A percentile compares a stretch with the other conserved stretches of the same genome.
These are phyloP conservation scores for Crotalus horridus DNA, from an alignment of 2,113 vertebrate genomes.

Conservation along the genomic window DNA sequence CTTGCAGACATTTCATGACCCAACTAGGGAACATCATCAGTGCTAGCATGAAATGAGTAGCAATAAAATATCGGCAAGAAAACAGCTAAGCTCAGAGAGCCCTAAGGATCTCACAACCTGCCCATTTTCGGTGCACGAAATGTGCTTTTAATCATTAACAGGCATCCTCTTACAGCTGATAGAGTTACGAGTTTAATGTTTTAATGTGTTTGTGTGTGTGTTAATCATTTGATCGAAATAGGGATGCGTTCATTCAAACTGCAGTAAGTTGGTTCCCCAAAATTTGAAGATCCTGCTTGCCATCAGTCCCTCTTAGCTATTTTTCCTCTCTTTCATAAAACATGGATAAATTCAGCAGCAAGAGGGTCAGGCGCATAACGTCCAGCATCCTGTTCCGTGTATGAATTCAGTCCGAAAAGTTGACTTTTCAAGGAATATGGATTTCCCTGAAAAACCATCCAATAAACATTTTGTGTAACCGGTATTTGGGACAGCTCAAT, in stretches of 20 bases:
- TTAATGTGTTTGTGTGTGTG: neutral
- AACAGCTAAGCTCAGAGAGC: neutral
- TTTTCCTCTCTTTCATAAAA: neutral
- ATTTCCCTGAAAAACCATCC: neutral
- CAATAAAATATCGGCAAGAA: neutral
- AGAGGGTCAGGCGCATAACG: too few relatives aligned
- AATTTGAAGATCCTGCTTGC: neutral
- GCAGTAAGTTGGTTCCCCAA: neutral
- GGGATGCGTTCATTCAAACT: neutral
- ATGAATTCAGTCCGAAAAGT: neutral
- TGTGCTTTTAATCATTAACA: neutral
- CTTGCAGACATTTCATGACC: too few relatives aligned
- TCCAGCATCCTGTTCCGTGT: neutral
- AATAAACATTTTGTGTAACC: neutral
- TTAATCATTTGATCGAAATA: neutral
- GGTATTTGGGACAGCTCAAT: rapidly evolving
- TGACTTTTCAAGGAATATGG: neutral
- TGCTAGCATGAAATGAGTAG: neutral
- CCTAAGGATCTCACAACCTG: neutral
- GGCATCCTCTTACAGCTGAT: neutral
- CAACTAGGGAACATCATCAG: too few relatives aligned
- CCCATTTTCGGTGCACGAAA: neutral
- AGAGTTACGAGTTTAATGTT: neutral
- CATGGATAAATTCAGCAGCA: neutral
- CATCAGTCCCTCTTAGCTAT: neutral